A percentile compares a stretch with the other conserved stretches of the same genome.
Conservation (phyloP, 2,888 invertebrate species). For the Polydrusus cervinus region DNA sequence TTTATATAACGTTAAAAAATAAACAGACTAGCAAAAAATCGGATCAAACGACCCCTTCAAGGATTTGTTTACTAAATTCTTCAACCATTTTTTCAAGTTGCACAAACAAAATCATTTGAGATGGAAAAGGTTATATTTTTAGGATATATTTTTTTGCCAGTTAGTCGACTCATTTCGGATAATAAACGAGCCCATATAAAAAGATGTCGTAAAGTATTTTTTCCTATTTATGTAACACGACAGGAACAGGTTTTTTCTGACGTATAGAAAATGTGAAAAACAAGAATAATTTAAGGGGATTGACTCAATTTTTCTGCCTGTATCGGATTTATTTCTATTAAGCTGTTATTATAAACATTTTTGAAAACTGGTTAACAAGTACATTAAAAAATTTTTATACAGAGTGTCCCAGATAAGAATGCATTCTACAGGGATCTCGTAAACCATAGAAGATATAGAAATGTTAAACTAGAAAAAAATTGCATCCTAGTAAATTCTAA, state of each 20-base stretch:
- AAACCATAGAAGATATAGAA: too few species aligned
- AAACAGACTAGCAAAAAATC: conserved; percentile 1
- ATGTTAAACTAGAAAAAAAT: too few species aligned
- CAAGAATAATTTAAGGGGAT: neutral
- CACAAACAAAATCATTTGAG: conserved; percentile 44
- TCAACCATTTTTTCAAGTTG: conserved; percentile 17
- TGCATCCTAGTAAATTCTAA: too few species aligned
- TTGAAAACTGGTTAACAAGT: too few species aligned
- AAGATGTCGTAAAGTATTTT: conserved; percentile 20
- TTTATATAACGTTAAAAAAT: neutral
- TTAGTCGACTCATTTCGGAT: conserved; percentile 35
- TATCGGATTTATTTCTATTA: too few species aligned
- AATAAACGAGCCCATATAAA: conserved; percentile 42
- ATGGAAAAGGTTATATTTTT: conserved; percentile 47
- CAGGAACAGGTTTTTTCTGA: conserved; percentile 11
- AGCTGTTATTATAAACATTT: too few species aligned
- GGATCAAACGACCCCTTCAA: conserved; percentile 6
- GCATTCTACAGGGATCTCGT: too few species aligned
- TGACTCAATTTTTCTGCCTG: too few species aligned
- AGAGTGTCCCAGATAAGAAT: too few species aligned
- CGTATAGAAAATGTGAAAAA: neutral
- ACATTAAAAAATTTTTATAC: too few species aligned
- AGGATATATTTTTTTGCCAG: conserved; percentile 46
- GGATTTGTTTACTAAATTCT: conserved; percentile 29
- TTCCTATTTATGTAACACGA: conserved; percentile 13